Evolutionary conservation across 2,888 invertebrate species (phyloP), one percentile per base, ranked within the genome.

Genomic region (Chrysolina oricalcia): DNA sequence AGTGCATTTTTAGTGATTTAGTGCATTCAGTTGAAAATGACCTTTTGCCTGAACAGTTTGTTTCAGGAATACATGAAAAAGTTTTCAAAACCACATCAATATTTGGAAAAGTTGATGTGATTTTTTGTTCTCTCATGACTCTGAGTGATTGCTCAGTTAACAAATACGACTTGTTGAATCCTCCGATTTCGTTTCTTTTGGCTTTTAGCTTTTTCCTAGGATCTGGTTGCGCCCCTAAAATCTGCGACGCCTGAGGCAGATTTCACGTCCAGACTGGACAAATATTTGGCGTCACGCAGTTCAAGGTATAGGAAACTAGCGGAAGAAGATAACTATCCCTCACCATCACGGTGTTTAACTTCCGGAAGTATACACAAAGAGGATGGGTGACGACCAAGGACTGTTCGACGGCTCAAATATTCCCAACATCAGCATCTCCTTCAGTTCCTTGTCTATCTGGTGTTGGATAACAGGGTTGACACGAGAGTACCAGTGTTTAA

Each of bases 381-480:
- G 79, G 6, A 85, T 81, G 1, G 84, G 84, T 2, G 83, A 84
- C 9, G 82, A 80, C 85, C 86, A 85, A 0, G 81, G 74, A 43
- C 84, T 85, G 0, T 75, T 71, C 0, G 82, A 84, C 19, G 78
- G 79, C 48, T 86, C 85, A 0, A 87, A 81, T 0, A 87, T 80
- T 0, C 80, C 84, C 0, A 81, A 43, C 5, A 2, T 27, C 27
- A 27, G 27, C 27, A 27, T 27, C 27, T 83, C 67, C 62, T 87
- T 85, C 1, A 87, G 76, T 72, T 87, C 85, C 2, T 43, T 59
- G 35, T 82, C 73, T 0, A 81, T 72, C 13, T 73, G 67, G 35
- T 73, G 46, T 35, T 81, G 80, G 8, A 80, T 63, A 10, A 74
- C 62, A 2, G 82, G 81, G 15, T 77, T 76, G 4, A 81, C 76